Evolutionary conservation across 2,888 invertebrate species (phyloP).

Genomic region (Acrocyrtus sp.): DNA sequence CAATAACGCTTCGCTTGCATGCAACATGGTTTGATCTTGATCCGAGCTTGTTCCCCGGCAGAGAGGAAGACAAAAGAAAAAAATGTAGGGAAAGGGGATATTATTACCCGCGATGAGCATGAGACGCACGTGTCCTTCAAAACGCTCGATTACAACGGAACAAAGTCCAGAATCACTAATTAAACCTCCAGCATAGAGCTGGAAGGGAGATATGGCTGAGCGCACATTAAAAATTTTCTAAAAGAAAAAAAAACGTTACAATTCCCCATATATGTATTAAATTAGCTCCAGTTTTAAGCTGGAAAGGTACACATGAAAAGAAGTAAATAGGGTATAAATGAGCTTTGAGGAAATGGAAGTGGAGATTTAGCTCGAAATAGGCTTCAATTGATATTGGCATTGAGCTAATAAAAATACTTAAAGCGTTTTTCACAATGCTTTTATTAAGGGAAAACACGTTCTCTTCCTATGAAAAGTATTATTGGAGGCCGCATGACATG

Average conservation of each 20-base stretch:
- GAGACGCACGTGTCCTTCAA: constrained; percentile 36
- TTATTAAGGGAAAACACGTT: not conserved
- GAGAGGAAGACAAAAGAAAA: constrained; percentile 5
- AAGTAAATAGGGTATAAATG: too few relatives aligned
- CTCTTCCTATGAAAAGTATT: not conserved
- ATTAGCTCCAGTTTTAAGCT: too few relatives aligned
- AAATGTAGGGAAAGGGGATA: too few relatives aligned
- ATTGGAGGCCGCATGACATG: not conserved
- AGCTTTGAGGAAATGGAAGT: not conserved
- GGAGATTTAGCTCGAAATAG: too few relatives aligned
- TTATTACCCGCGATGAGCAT: constrained; percentile 36
- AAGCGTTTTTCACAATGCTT: constrained; percentile 20
- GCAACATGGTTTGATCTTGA: not conserved
- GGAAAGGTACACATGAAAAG: too few relatives aligned
- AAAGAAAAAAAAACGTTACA: too few relatives aligned
- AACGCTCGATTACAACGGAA: constrained; percentile 35
- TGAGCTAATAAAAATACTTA: constrained; percentile 23
- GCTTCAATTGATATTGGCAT: too few relatives aligned
- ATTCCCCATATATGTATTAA: too few relatives aligned
- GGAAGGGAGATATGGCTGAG: not conserved
- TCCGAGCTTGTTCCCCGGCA: not conserved
- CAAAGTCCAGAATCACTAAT: constrained; percentile 39
- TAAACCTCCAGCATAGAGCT: constrained; percentile 14
- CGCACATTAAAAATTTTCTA: not conserved
- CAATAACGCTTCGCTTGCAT: not conserved